Conservation (phyloP, 2,888 invertebrate genomes). For the Volucella zonaria region DNA sequence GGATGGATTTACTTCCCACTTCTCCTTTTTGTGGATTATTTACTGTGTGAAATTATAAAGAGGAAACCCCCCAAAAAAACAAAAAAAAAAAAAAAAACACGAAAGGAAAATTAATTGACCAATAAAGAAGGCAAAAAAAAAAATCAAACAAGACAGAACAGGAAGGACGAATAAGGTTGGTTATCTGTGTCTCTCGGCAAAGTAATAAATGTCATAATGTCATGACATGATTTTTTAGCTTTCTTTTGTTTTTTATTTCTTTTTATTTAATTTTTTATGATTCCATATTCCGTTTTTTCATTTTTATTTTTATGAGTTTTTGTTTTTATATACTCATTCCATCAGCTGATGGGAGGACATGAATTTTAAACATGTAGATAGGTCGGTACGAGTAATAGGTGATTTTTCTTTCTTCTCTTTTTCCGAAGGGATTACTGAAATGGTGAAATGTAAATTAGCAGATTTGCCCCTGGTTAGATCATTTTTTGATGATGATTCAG, state of each 20-base stretch:
- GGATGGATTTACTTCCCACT: conserved; percentile 23
- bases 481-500: too few species aligned
- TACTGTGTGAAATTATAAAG: conserved; percentile 24
- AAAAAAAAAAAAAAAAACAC: not conserved
- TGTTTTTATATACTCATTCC: conserved; percentile 34
- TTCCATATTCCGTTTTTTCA: conserved; percentile 7
- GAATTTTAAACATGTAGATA: conserved; percentile 22
- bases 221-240: conserved; percentile 39
- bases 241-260: conserved; percentile 8
- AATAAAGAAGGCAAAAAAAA: conserved; percentile 6
- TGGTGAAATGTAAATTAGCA: too few species aligned
- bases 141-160: too few species aligned
- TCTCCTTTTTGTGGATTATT: conserved; percentile 29
- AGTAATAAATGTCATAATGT: conserved; percentile 46
- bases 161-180: conserved; percentile 68
- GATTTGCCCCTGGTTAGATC: too few species aligned
- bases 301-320: conserved; percentile 21
- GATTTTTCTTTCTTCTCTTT: conserved; percentile 1
- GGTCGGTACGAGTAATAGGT: not conserved
- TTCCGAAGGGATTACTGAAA: too few species aligned
- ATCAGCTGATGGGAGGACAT: conserved; percentile 61
- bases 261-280: conserved; percentile 11
- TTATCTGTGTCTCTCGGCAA: conserved; percentile 30
- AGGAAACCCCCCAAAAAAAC: too few species aligned
- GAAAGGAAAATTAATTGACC: not conserved